A percentile compares a stretch with the other conserved stretches of the same genome.
Conservation (phyloP, 2,113 vertebrate genomes). For the Spilogale gracilis region DNA sequence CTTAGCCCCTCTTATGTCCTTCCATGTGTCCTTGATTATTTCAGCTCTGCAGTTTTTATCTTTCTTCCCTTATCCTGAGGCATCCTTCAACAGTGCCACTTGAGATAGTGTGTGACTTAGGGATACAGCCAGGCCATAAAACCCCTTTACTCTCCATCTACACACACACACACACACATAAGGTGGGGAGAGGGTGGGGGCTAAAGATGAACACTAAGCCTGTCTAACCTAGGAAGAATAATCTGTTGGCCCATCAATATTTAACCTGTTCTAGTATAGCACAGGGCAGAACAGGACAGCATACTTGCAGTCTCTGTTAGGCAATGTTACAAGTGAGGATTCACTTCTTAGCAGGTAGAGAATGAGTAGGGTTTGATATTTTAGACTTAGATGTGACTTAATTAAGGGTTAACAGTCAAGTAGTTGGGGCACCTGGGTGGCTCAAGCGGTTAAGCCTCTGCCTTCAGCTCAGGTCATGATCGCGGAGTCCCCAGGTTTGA, state of each 20-base stretch:
- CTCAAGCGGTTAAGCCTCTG: too few relatives aligned
- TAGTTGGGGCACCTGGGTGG: too few relatives aligned
- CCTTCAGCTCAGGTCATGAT: too few relatives aligned
- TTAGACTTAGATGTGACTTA: conserved; percentile 40
- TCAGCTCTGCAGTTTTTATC: conserved; percentile 34
- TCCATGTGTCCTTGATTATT: conserved; percentile 25
- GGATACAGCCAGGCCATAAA: conserved; percentile 44
- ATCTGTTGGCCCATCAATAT: conserved; percentile 28
- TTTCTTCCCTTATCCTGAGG: conserved; percentile 58
- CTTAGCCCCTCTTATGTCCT: conserved; percentile 17
- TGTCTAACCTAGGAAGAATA: conserved; percentile 24
- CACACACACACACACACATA: background rate
- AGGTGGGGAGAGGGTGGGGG: background rate
- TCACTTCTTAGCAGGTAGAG: background rate
- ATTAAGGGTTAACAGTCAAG: conserved; percentile 7
- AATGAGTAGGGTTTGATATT: conserved; percentile 28
- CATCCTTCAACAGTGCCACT: conserved; percentile 52
- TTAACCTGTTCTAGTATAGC: background rate
- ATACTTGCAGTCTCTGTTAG: background rate
- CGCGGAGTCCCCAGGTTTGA: too few relatives aligned
- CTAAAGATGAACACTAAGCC: conserved; percentile 27
- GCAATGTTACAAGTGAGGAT: background rate
- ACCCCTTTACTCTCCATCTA: conserved; percentile 32
- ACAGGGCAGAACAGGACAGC: conserved; percentile 30
- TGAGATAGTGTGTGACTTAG: conserved; percentile 39